Percentiles rank a stretch among this genome's conserved stretches.
Conservation (phyloP, 92 coral and sea anemone species). For the Anthopleura xanthogrammica region DNA sequence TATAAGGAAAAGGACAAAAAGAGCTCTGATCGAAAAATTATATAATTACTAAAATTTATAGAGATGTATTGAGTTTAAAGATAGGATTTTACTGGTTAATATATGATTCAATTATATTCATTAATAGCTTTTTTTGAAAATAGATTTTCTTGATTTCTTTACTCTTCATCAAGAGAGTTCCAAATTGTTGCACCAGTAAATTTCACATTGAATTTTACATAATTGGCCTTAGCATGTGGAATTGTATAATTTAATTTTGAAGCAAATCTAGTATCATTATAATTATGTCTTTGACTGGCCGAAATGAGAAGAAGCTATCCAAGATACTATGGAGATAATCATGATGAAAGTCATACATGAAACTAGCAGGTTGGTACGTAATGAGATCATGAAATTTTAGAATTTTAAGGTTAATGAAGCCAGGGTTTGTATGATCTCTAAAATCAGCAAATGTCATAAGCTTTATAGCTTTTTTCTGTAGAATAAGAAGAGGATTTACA, state of each 20-base stretch:
- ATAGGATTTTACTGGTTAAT: no score
- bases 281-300: background rate
- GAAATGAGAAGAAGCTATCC: conserved; percentile 1
- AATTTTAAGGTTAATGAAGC: conserved; percentile 6
- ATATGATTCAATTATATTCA: no score
- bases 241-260: background rate
- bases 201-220: conserved; percentile 5
- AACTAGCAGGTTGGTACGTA: conserved; percentile 12
- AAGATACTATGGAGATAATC: conserved; percentile 12
- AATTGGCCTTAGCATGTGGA: background rate
- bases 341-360: conserved; percentile 21
- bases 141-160: no score
- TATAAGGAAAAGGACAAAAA: no score
- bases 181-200: background rate
- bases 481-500: background rate
- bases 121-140: no score
- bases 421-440: conserved; percentile 27
- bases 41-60: no score
- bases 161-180: no score
- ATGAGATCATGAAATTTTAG: conserved; percentile 27
- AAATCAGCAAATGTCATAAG: conserved; percentile 24
- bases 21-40: no score
- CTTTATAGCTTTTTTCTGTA: background rate
- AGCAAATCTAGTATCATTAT: conserved; percentile 11
- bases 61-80: no score